Conservation (phyloP, 2,797 vertebrate genomes). For the Triplophysa bombifrons region DNA sequence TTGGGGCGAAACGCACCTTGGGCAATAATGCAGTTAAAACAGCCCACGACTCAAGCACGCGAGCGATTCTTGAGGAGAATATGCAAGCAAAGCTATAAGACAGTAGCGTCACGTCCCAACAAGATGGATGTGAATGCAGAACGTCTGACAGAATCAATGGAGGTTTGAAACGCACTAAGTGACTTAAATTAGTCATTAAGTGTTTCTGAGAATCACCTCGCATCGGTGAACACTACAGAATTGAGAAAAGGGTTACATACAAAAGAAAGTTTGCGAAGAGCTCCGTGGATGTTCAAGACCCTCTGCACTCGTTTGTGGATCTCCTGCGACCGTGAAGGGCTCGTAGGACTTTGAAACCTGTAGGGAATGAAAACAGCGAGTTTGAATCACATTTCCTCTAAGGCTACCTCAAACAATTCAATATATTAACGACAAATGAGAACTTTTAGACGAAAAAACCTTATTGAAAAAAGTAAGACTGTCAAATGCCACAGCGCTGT, state of each 20-base stretch:
- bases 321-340: conserved; percentile 84
- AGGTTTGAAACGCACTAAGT: conserved; percentile 26
- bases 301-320: conserved; percentile 91
- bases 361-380: conserved; percentile 25
- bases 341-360: conserved; percentile 81
- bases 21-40: conserved; percentile 58
- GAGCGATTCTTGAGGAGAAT: conserved; percentile 39
- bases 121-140: conserved; percentile 25
- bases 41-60: conserved; percentile 43
- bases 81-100: conserved; percentile 33
- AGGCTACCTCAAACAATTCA: neutral
- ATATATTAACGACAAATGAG: too few species aligned
- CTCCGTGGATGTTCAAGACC: conserved; percentile 85
- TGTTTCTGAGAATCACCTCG: conserved; percentile 1
- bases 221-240: conserved; percentile 6
- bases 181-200: conserved; percentile 2
- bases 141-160: conserved; percentile 16
- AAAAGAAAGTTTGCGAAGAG: conserved; percentile 70
- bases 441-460: neutral
- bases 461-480: conserved; percentile 39
- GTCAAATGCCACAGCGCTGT: neutral
- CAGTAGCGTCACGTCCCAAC: neutral
- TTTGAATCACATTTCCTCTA: neutral
- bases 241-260: conserved; percentile 61
- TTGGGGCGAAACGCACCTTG: conserved; percentile 57